Conservation (phyloP, 1,140 invertebrate genomes). For the Lepidotrigona ventralis region DNA sequence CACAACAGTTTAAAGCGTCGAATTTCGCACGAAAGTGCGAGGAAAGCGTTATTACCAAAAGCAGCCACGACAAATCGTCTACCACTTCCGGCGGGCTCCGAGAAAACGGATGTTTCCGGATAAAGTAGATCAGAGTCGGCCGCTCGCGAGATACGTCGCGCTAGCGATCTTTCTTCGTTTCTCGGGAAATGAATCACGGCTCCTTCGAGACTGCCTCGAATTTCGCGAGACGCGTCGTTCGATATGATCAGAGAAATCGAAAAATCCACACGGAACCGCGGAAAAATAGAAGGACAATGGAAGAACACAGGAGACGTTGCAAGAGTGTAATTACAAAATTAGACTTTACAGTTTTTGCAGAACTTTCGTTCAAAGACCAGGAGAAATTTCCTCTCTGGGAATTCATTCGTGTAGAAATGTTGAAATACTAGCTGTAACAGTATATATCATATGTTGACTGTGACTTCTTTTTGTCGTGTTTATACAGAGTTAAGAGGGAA, state of each 20-base stretch:
- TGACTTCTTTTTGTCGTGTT: too few relatives aligned
- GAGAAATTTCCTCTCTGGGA: too few relatives aligned
- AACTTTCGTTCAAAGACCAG: too few relatives aligned
- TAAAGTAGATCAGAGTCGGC: slow-evolving; percentile 58
- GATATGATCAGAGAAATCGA: background rate
- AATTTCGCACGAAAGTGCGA: background rate
- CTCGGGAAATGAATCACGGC: slow-evolving; percentile 25
- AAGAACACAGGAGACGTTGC: background rate
- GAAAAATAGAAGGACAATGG: background rate
- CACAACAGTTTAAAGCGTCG: background rate
- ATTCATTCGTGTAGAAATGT: too few relatives aligned
- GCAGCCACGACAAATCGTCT: background rate
- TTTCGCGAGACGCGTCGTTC: background rate
- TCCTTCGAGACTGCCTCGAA: background rate
- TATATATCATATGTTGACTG: too few relatives aligned
- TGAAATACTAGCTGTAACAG: too few relatives aligned
- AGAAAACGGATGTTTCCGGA: slow-evolving; percentile 52
- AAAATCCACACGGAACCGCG: background rate
- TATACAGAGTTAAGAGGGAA: too few relatives aligned
- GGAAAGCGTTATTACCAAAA: slow-evolving; percentile 38
- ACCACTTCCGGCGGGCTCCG: background rate
- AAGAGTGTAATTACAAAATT: too few relatives aligned
- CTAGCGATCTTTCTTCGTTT: slow-evolving; percentile 36
- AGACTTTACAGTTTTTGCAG: too few relatives aligned
- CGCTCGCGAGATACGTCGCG: background rate